Evolutionary conservation across 1,140 invertebrate genomes (phyloP).

Genomic region (Hycleus phaleratus): DNA sequence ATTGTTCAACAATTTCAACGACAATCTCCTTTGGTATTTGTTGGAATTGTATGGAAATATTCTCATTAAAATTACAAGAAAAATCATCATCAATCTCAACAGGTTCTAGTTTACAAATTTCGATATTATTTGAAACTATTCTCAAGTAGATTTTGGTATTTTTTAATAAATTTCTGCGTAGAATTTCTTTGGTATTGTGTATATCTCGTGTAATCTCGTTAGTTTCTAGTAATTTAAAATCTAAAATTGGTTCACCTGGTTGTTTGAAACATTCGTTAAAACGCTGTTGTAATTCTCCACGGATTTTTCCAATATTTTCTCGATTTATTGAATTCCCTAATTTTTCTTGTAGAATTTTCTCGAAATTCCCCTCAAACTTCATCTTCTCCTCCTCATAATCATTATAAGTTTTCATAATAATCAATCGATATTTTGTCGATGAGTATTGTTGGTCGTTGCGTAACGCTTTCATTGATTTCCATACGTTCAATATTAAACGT

Average conservation of each 20-base stretch:
- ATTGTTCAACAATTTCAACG: slow-evolving; percentile 25
- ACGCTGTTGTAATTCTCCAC: slow-evolving; percentile 32
- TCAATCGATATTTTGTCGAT: slow-evolving; percentile 37
- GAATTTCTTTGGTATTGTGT: slow-evolving; percentile 25
- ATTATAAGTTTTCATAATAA: slow-evolving; percentile 33
- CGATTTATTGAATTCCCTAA: slow-evolving; percentile 31
- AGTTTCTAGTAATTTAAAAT: slow-evolving; percentile 38
- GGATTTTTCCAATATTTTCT: slow-evolving; percentile 30
- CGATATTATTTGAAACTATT: slow-evolving; percentile 33
- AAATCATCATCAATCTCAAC: slow-evolving; percentile 26
- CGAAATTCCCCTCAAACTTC: slow-evolving; percentile 29
- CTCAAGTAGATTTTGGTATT: slow-evolving; percentile 35
- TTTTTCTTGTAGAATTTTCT: slow-evolving; percentile 39
- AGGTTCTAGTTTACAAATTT: slow-evolving; percentile 35
- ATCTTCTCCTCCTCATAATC: slow-evolving; percentile 25
- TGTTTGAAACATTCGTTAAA: slow-evolving; percentile 41
- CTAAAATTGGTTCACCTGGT: slow-evolving; percentile 45
- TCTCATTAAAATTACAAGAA: slow-evolving; percentile 25
- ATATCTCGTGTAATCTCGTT: slow-evolving; percentile 19
- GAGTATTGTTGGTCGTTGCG: slow-evolving; percentile 35
- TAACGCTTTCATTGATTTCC: slow-evolving; percentile 40
- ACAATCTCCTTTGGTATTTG: slow-evolving; percentile 24
- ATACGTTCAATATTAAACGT: slow-evolving; percentile 35
- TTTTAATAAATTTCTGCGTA: slow-evolving; percentile 34
- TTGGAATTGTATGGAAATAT: slow-evolving; percentile 22